These are phyloP conservation scores for Corvus hawaiiensis DNA, from an alignment of 2,113 vertebrate genomes.

Conservation along the genomic window DNA sequence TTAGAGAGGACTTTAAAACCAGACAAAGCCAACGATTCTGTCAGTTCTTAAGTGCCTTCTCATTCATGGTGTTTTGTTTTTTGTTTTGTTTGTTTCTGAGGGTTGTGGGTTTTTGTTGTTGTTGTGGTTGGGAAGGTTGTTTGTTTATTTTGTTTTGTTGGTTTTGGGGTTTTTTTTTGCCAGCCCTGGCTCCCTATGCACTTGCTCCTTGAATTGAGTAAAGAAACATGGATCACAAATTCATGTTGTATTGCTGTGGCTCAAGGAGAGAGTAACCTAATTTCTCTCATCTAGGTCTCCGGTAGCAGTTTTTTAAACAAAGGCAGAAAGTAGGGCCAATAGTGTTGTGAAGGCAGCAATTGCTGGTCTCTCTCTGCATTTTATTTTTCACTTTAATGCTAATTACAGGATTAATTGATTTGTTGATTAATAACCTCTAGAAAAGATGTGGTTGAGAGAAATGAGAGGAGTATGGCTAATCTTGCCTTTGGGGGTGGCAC, in stretches of 20 bases:
- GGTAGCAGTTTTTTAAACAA: neutral
- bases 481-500: neutral
- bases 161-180: neutral
- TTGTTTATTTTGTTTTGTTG: neutral
- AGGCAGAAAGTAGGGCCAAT: neutral
- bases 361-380: neutral
- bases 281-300: neutral
- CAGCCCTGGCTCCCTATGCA: neutral
- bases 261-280: neutral
- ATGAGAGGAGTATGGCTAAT: neutral
- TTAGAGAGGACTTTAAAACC: neutral
- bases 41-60: neutral
- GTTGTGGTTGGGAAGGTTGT: neutral
- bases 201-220: neutral
- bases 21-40: neutral
- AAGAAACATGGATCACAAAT: neutral
- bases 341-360: neutral
- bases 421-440: neutral
- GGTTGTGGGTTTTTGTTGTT: neutral
- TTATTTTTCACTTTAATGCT: neutral
- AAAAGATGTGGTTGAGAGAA: neutral
- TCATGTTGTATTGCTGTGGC: neutral
- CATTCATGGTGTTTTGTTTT: neutral
- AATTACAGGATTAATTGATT: neutral
- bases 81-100: neutral